Evolutionary conservation across 2,888 invertebrate species (phyloP).

Genomic region (Rhabditoides inermis): DNA sequence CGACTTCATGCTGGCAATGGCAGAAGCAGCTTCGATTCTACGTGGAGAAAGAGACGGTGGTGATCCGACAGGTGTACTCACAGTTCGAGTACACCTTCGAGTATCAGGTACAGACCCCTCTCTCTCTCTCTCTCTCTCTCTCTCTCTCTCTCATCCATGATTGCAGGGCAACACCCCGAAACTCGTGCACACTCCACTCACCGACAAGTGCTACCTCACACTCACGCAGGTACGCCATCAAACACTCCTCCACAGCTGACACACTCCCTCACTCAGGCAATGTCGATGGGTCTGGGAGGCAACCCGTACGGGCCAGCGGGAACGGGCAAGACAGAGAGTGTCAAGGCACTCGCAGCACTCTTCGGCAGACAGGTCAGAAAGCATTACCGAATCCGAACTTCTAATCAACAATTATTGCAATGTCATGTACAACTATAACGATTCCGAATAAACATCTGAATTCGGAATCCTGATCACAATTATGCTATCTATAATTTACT

Average conservation of each 20-base stretch:
- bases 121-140: too few species aligned
- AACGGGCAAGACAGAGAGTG: slow-evolving; percentile 96
- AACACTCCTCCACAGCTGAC: background rate
- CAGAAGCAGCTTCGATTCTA: slow-evolving; percentile 73
- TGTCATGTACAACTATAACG: too few species aligned
- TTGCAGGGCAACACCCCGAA: slow-evolving; percentile 76
- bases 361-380: slow-evolving; percentile 13
- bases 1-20: slow-evolving; percentile 73
- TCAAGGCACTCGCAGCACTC: slow-evolving; percentile 63
- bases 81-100: slow-evolving; percentile 92
- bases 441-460: too few species aligned
- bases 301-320: slow-evolving; percentile 99
- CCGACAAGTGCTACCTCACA: slow-evolving; percentile 93
- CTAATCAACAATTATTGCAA: too few species aligned
- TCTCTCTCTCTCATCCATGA: too few species aligned
- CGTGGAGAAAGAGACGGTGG: slow-evolving; percentile 55
- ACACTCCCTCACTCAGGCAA: slow-evolving; percentile 58
- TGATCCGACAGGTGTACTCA: slow-evolving; percentile 82
- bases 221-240: slow-evolving; percentile 68
- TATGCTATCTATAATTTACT: too few species aligned
- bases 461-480: too few species aligned
- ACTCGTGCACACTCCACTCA: slow-evolving; percentile 86
- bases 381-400: too few species aligned
- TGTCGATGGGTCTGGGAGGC: slow-evolving; percentile 89
- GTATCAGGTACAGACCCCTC: too few species aligned